A percentile compares a stretch with the other conserved stretches of the same genome.
Conservation (phyloP, 1,140 invertebrate genomes). For the Zeugodacus cucurbitae region DNA sequence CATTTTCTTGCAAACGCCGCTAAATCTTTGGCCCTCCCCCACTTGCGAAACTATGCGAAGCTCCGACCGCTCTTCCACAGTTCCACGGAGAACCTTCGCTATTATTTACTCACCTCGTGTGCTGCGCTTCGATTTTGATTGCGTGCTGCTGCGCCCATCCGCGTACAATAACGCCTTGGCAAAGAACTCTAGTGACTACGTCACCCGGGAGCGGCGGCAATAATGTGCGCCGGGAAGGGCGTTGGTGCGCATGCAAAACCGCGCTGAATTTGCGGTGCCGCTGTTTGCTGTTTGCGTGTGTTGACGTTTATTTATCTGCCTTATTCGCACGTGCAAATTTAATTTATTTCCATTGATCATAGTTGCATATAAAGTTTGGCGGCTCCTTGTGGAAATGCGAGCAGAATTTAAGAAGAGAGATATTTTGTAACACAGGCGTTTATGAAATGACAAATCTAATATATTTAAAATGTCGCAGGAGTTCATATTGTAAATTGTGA, state of each 20-base stretch:
- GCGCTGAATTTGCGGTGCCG: neutral
- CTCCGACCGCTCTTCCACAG: neutral
- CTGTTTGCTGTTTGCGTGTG: neutral
- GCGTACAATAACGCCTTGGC: neutral
- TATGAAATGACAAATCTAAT: no score
- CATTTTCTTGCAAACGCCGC: neutral
- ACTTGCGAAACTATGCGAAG: neutral
- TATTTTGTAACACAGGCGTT: no score
- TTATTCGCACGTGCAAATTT: constrained; percentile 32
- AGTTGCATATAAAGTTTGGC: neutral
- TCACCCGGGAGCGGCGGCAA: neutral
- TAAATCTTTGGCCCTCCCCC: neutral
- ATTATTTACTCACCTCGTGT: constrained; percentile 1
- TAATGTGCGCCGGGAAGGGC: neutral
- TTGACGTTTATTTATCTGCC: neutral
- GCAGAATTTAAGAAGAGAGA: neutral
- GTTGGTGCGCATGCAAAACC: neutral
- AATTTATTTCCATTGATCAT: neutral
- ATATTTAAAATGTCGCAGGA: no score
- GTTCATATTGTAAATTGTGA: no score
- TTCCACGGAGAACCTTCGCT: neutral
- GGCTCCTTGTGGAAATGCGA: neutral
- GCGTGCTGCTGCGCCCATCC: neutral
- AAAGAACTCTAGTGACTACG: neutral
- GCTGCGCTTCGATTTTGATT: constrained; percentile 7